Base-by-base conservation (phyloP, 1,140 invertebrate species). In the Trinorchestia longiramus region DNA sequence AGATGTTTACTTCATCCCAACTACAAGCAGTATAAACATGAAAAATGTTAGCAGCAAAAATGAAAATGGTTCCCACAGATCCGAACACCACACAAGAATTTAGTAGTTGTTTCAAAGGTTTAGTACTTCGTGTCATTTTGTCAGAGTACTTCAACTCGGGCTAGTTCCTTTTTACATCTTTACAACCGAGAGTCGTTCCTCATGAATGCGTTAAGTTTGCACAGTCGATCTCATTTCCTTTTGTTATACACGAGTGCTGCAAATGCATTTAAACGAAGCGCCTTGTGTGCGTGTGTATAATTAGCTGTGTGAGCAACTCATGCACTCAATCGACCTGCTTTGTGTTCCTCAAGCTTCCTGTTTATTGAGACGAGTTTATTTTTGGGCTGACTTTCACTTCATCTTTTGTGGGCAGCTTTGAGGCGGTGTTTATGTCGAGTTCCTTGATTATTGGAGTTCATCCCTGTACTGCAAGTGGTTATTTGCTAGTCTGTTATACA, bases 321-420 rank as follows among this genome's bases (percentile, higher is more conserved):
- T 90, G 88, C 88, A 42, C 41, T 90, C 41, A 43, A 94, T 43
- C 44, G 44, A 45, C 43, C 40, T 43, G 43, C 92, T 94, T 47
- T 47, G 43, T 47, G 92, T 47, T 94, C 19, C 36, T 17, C 43
- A 40, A 94, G 44, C 92, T 94, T 94, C 92, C 92, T 94, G 92
- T 94, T 94, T 94, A 94, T 94, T 94, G 92, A 94, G 92, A 94
- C 41, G 43, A 23, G 41, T 94, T 47, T 94, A 94, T 47, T 94
- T 47, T 94, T 94, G 92, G 15, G 43, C 43, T 45, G 92, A 94
- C 92, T 94, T 94, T 94, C 92, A 94, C 92, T 45, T 45, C 92
- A 47, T 40, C 92, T 45, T 94, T 43, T 94, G 44, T 90, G 88
- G 88, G 88, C 43, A 90, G 62, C 62, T 23, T 36, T 28, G 28